Base-by-base conservation (phyloP, 2,113 vertebrate species). In the Rhabdomys dilectus region DNA sequence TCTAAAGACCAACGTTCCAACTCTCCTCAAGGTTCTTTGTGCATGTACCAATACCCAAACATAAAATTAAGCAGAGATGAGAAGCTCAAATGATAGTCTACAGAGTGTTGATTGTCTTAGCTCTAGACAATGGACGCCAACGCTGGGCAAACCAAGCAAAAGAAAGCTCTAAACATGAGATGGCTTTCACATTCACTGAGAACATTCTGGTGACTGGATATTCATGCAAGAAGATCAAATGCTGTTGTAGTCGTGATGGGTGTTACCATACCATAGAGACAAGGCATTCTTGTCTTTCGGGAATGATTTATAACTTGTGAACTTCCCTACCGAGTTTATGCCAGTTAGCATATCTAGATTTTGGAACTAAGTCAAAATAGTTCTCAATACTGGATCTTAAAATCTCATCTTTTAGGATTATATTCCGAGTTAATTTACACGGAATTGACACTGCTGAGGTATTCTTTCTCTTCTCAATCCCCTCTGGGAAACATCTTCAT, bases 321-420 rank as follows among this genome's bases (percentile, higher is more conserved):
- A 42, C 11, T 39, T 81, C 39, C 22, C 48, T 93, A 51, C 16
- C 56, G 45, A 56, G 48, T 66, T 96, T 73, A 68, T 72, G 42
- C 73, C 76, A 80, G 66, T 64, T 39, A 88, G 8, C 8, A 8
- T 13, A 77, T 53, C 29, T 62, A 10, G 6, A 51, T 51, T 51
- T 51, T 51, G 53, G 9, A 96, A 56, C 5, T 56, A 17, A 77
- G 42, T 88, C 24, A 51, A 93, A 94, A 42, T 89, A 81, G 10
- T 66, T 96, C 70, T 80, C 26, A 94, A 60, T 62, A 39, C 16
- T 64, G 29, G 51, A 58, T 34, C 22, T 91, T 56, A 77, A 96
- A 82, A 78, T 48, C 86, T 58, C 85, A 36, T 36, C 45, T 45
- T 70, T 93, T 56, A 90, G 60, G 17, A 34, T 93, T 90, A 45